A percentile compares a stretch with the other conserved stretches of the same genome.
These are phyloP conservation scores for Chromis chromis DNA, from an alignment of 2,797 vertebrate species.

Conservation along the genomic window DNA sequence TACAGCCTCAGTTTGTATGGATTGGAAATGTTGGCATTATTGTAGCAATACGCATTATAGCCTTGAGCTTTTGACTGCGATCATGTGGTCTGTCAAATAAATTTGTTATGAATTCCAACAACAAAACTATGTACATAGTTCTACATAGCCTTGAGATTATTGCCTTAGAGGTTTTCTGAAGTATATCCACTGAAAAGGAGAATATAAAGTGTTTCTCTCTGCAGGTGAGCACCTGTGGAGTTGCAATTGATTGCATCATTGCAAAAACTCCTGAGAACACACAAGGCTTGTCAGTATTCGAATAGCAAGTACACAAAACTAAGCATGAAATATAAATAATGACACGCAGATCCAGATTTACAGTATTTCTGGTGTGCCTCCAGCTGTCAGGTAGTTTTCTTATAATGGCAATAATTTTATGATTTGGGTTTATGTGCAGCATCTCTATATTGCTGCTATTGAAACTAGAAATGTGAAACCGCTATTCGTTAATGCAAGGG, in stretches of 20 bases:
- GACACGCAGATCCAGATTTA: slow-evolving; percentile 17
- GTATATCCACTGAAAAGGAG: slow-evolving; percentile 11
- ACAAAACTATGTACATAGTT: neutral
- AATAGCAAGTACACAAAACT: slow-evolving; percentile 23
- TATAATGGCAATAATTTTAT: slow-evolving; percentile 21
- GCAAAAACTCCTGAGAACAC: slow-evolving; percentile 25
- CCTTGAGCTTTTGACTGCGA: neutral
- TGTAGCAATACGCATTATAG: neutral
- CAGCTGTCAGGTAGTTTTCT: slow-evolving; percentile 2
- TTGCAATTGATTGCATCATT: slow-evolving; percentile 71
- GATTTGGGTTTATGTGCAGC: neutral
- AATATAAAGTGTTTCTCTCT: slow-evolving; percentile 21
- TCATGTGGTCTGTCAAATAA: slow-evolving; percentile 5
- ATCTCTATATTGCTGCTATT: neutral
- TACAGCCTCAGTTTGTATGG: neutral
- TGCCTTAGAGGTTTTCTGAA: slow-evolving; percentile 20
- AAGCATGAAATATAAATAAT: slow-evolving; percentile 10
- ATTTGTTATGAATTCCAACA: neutral
- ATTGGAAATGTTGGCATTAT: neutral
- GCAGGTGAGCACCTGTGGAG: slow-evolving; percentile 58
- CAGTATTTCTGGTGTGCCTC: slow-evolving; percentile 1
- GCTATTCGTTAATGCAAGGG: slow-evolving; percentile 8
- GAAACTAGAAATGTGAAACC: neutral
- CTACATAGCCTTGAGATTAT: slow-evolving; percentile 20
- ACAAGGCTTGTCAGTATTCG: slow-evolving; percentile 30